These are phyloP conservation scores for Pelecanoides urinatrix DNA, from an alignment of 2,113 vertebrate species.

Conservation along the genomic window DNA sequence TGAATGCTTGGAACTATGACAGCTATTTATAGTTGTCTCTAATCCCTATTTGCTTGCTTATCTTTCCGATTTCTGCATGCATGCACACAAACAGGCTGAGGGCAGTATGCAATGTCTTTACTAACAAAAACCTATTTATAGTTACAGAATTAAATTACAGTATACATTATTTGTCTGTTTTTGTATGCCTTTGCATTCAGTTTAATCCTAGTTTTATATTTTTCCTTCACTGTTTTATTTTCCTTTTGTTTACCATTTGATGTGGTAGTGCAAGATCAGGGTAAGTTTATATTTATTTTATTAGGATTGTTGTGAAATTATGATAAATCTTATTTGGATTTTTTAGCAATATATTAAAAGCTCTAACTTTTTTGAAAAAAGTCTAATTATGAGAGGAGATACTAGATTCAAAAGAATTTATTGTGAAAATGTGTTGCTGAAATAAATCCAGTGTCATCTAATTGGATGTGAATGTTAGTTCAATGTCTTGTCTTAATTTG, in stretches of 20 bases:
- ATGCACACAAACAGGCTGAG: not conserved
- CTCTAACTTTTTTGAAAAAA: not conserved
- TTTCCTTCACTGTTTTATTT: conserved; percentile 53
- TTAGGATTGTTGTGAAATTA: not conserved
- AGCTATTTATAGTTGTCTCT: conserved; percentile 2
- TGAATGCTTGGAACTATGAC: not conserved
- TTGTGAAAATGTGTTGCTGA: conserved; percentile 4
- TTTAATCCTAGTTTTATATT: conserved; percentile 64
- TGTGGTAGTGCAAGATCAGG: conserved; percentile 85
- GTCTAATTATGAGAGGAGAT: not conserved
- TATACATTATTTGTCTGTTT: not conserved
- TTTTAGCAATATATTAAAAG: not conserved
- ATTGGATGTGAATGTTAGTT: not conserved
- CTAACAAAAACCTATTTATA: not conserved
- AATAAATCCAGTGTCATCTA: not conserved
- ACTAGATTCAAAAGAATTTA: not conserved
- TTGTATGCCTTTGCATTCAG: conserved; percentile 37
- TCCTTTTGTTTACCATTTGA: conserved; percentile 67
- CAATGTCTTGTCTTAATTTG: not conserved
- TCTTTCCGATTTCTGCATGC: conserved; percentile 13
- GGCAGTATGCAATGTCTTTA: not conserved
- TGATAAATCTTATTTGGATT: not conserved
- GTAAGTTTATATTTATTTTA: conserved; percentile 77
- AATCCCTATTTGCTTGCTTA: not conserved
- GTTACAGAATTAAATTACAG: not conserved